A percentile compares a stretch with the other conserved stretches of the same genome.
phyloP scores from a whole-genome alignment of 2,113 vertebrate genomes.

The Raja brachyura region DNA sequence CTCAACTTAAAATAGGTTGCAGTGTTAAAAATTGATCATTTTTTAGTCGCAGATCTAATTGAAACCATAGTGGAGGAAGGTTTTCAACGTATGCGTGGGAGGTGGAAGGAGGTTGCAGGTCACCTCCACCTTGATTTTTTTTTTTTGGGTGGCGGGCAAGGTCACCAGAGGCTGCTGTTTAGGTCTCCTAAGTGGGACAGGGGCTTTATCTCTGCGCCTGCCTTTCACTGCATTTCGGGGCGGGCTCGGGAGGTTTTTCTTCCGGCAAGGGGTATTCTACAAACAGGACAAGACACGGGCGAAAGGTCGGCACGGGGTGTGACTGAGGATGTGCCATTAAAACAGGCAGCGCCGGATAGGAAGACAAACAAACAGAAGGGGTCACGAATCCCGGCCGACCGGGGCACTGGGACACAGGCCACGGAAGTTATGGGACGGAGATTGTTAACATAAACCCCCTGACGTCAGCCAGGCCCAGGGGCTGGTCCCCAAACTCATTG shows the following conservation, averaged over 20 bases:
- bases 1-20: too few relatives aligned
- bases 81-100: too few relatives aligned
- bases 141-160: too few relatives aligned
- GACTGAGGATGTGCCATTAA: constrained; percentile 66
- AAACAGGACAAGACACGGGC: constrained; percentile 62
- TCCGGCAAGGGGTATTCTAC: too few relatives aligned
- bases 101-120: too few relatives aligned
- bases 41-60: too few relatives aligned
- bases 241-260: too few relatives aligned
- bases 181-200: too few relatives aligned
- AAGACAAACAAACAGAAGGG: constrained; percentile 63
- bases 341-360: constrained; percentile 61
- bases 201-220: not conserved
- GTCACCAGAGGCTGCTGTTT: too few relatives aligned
- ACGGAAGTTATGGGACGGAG: constrained; percentile 19
- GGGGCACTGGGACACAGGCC: not conserved
- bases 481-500: not conserved
- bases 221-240: not conserved
- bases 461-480: not conserved
- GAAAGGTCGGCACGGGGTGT: constrained; percentile 55
- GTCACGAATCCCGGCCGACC: constrained; percentile 39
- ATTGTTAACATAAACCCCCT: constrained; percentile 19
- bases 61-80: too few relatives aligned
- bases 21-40: too few relatives aligned
- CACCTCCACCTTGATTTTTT: too few relatives aligned